Evolutionary conservation across 2,113 vertebrate genomes (phyloP).

Genomic region (Malurus melanocephalus): DNA sequence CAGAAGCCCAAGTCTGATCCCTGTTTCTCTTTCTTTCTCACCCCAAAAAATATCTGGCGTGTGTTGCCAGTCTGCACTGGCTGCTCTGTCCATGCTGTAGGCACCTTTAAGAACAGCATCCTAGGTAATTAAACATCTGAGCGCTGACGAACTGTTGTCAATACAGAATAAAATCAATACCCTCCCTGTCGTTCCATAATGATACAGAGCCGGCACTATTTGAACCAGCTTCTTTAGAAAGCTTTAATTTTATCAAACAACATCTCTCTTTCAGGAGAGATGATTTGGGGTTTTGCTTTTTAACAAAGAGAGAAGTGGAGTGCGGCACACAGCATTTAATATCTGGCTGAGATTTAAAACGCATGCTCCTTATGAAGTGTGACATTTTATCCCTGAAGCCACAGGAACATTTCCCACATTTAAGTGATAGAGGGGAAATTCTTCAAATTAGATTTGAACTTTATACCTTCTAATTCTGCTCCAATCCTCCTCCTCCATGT

Average conservation of each 20-base stretch:
- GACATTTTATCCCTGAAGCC: constrained; percentile 52
- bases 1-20: neutral
- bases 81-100: neutral
- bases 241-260: constrained; percentile 41
- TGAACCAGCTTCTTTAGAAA: neutral
- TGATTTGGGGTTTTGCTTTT: constrained; percentile 43
- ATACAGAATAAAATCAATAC: neutral
- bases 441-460: constrained; percentile 51
- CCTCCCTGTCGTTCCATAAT: neutral
- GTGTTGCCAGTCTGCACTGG: neutral
- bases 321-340: constrained; percentile 15
- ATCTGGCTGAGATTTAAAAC: constrained; percentile 58
- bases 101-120: neutral
- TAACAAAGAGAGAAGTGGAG: constrained; percentile 27
- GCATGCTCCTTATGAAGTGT: constrained; percentile 20
- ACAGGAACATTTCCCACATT: constrained; percentile 34
- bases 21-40: constrained; percentile 16
- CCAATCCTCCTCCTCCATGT: neutral
- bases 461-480: constrained; percentile 32
- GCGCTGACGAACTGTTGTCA: neutral
- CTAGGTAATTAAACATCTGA: neutral
- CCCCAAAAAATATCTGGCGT: constrained; percentile 8
- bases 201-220: neutral
- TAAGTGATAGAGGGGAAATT: constrained; percentile 28
- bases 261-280: constrained; percentile 20